phyloP scores from a whole-genome alignment of 1,140 invertebrate genomes.

The Meloidogyne floridensis region DNA sequence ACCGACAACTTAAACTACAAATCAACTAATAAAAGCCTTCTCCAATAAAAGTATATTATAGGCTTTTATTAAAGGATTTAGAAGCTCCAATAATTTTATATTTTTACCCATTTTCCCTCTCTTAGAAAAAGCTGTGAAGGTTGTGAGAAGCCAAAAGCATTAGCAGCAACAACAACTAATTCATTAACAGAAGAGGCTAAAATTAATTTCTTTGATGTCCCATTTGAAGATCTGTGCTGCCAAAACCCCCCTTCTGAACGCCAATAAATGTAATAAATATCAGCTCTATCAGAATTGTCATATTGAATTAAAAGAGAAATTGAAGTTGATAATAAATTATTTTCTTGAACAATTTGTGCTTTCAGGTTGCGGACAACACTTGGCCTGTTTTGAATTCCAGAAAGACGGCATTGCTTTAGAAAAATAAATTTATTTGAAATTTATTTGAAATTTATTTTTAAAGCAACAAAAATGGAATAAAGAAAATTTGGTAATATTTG shows the following conservation, averaged over 20 bases:
- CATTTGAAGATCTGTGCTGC: conserved; percentile 1
- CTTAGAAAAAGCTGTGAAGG: conserved; percentile 4
- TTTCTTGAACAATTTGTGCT: neutral
- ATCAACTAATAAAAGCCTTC: too few species aligned
- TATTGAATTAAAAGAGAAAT: neutral
- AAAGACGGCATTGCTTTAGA: conserved; percentile 21
- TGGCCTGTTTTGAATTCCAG: conserved; percentile 20
- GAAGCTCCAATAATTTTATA: neutral
- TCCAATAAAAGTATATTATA: too few species aligned
- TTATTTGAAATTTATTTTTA: too few species aligned
- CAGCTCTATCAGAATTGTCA: conserved; percentile 14
- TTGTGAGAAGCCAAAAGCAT: neutral
- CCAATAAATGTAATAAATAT: conserved; percentile 31
- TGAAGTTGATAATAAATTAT: neutral
- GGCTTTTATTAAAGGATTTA: neutral
- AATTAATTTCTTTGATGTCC: neutral
- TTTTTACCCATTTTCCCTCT: conserved; percentile 14
- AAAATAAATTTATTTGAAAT: neutral
- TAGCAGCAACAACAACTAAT: conserved; percentile 9
- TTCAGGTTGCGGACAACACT: conserved; percentile 7
- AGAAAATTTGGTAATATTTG: too few species aligned
- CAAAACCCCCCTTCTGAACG: conserved; percentile 13
- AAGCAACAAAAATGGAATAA: too few species aligned
- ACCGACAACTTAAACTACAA: too few species aligned
- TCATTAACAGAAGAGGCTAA: neutral